Percentiles rank a stretch among this genome's conserved stretches.
Conservation (phyloP, 2,797 vertebrate genomes). For the Centroberyx gerrardi region DNA sequence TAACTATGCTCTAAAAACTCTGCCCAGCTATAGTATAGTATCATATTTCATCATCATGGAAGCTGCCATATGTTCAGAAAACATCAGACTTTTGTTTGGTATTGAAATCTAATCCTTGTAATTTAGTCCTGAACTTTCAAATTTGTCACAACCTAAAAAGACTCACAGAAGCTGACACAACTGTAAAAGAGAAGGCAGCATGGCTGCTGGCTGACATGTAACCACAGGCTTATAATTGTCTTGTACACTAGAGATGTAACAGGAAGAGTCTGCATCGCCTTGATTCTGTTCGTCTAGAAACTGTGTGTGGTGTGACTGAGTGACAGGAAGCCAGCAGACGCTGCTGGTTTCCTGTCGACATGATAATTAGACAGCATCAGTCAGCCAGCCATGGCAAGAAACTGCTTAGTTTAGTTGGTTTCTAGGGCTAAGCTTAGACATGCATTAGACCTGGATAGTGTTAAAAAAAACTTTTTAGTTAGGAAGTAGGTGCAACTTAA, state of each 20-base stretch:
- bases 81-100: no score
- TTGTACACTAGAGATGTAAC: slow-evolving; percentile 24
- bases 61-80: no score
- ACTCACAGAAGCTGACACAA: background rate
- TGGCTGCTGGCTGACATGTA: background rate
- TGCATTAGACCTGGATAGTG: no score
- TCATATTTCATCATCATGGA: no score
- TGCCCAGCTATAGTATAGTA: no score
- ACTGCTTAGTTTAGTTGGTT: background rate
- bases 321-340: slow-evolving; percentile 74
- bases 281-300: slow-evolving; percentile 25
- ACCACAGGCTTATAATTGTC: background rate
- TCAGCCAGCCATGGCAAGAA: slow-evolving; percentile 9
- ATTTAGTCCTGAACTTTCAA: no score
- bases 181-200: background rate
- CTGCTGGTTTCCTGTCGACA: slow-evolving; percentile 75
- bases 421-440: background rate
- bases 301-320: slow-evolving; percentile 18
- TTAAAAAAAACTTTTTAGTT: no score
- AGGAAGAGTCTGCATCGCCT: slow-evolving; percentile 47
- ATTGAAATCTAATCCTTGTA: background rate
- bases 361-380: slow-evolving; percentile 54
- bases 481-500: no score
- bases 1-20: no score
- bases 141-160: no score